These are phyloP conservation scores for Tuberolachnus salignus DNA, from an alignment of 2,888 invertebrate species.

Conservation along the genomic window DNA sequence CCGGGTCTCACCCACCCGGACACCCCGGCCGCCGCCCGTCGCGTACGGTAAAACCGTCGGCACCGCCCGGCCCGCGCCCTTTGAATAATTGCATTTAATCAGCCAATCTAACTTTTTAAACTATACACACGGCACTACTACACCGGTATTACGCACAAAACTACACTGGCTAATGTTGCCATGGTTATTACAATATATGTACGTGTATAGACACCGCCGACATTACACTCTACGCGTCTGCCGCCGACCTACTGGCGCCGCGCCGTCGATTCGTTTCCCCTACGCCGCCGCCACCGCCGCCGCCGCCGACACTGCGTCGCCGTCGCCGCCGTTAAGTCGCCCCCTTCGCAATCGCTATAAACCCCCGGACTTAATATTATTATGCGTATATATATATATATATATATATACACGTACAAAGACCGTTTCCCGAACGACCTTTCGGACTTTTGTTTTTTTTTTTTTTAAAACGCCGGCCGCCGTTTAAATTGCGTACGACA, in stretches of 20 bases:
- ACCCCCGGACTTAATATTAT: too few species aligned
- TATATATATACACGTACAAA: too few species aligned
- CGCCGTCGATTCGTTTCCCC: conserved; percentile 44
- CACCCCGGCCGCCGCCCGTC: background rate
- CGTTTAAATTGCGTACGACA: too few species aligned
- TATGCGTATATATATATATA: too few species aligned
- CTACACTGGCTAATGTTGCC: conserved; percentile 49
- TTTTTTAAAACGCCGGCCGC: too few species aligned
- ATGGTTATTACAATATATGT: conserved; percentile 48
- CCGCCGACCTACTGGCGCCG: conserved; percentile 49
- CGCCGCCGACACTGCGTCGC: background rate
- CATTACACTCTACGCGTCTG: background rate
- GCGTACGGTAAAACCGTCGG: too few species aligned
- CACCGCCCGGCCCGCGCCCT: background rate
- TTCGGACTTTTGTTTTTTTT: too few species aligned
- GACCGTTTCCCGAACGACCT: background rate
- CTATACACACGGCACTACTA: background rate
- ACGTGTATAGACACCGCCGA: conserved; percentile 34
- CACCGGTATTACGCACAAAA: background rate
- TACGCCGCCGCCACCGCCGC: background rate
- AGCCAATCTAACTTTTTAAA: conserved; percentile 45
- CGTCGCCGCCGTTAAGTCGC: too few species aligned
- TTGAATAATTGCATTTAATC: conserved; percentile 55
- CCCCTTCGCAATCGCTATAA: too few species aligned
- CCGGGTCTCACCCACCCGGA: background rate